Evolutionary conservation across 2,113 vertebrate species (phyloP).

Genomic region (Xiphophorus hellerii): DNA sequence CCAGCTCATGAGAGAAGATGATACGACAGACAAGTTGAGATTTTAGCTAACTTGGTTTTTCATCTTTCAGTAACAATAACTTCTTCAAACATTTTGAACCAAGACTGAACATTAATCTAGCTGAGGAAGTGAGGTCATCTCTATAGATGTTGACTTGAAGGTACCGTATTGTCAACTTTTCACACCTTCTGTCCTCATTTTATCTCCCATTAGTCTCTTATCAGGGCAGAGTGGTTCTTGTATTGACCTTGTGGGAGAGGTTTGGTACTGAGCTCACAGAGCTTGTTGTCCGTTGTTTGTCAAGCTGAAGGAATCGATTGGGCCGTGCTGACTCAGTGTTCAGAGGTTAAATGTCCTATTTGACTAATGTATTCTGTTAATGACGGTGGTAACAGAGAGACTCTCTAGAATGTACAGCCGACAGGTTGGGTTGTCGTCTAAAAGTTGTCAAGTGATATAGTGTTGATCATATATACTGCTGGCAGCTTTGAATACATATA

Average conservation of each 20-base stretch:
- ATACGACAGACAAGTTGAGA: no score
- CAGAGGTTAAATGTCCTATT: slow-evolving; percentile 72
- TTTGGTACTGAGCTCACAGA: slow-evolving; percentile 23
- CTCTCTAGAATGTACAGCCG: slow-evolving; percentile 64
- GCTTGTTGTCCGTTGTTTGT: slow-evolving; percentile 64
- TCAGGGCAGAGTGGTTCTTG: slow-evolving; percentile 54
- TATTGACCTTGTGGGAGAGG: slow-evolving; percentile 78
- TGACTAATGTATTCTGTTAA: slow-evolving; percentile 67
- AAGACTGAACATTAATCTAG: neutral
- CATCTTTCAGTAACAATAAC: no score
- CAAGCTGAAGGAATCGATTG: slow-evolving; percentile 64
- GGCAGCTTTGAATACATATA: slow-evolving; percentile 13
- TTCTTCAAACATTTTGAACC: neutral
- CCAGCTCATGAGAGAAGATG: no score
- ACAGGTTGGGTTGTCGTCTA: slow-evolving; percentile 45
- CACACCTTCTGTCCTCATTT: slow-evolving; percentile 34
- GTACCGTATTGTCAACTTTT: slow-evolving; percentile 29
- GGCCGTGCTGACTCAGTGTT: slow-evolving; percentile 45
- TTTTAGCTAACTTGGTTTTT: no score
- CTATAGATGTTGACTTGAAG: slow-evolving; percentile 40
- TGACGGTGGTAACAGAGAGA: slow-evolving; percentile 53
- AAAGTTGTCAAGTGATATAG: slow-evolving; percentile 21
- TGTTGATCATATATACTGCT: slow-evolving; percentile 6
- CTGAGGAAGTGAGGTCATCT: slow-evolving; percentile 44
- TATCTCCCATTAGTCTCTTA: slow-evolving; percentile 62